Conservation (phyloP, 2,888 invertebrate genomes). For the Tuta absoluta region DNA sequence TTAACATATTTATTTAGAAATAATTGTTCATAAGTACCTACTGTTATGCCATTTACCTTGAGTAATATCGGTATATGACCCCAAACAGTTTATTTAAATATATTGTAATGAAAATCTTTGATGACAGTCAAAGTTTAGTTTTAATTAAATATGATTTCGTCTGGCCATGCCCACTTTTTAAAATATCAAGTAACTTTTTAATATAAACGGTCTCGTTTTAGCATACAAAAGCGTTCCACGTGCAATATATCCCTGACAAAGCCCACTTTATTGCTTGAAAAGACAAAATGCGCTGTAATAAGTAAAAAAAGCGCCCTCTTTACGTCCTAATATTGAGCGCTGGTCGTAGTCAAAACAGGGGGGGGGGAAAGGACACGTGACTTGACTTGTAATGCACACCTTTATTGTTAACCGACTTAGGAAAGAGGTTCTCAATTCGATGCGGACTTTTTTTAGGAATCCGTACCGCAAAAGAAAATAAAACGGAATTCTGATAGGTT, state of each 20-base stretch:
- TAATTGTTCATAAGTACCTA: no score
- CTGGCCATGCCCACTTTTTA: background rate
- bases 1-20: no score
- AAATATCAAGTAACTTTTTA: conserved; percentile 13
- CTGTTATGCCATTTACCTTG: no score
- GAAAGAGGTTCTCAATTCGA: no score
- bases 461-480: no score
- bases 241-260: conserved; percentile 36
- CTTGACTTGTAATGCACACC: conserved; percentile 54
- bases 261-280: conserved; percentile 45
- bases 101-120: no score
- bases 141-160: background rate
- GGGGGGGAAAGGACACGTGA: no score
- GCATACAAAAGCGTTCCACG: conserved; percentile 21
- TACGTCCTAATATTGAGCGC: conserved; percentile 60
- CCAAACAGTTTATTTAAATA: no score
- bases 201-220: conserved; percentile 10
- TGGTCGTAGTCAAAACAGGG: conserved; percentile 61
- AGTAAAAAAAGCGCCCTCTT: conserved; percentile 61
- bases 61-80: no score
- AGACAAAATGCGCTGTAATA: conserved; percentile 70
- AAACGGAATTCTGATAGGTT: no score
- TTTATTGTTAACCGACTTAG: conserved; percentile 40
- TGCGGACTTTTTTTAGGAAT: no score
- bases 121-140: background rate